Evolutionary conservation across 2,888 invertebrate genomes (phyloP).

Genomic region (Polymixis lichenea): DNA sequence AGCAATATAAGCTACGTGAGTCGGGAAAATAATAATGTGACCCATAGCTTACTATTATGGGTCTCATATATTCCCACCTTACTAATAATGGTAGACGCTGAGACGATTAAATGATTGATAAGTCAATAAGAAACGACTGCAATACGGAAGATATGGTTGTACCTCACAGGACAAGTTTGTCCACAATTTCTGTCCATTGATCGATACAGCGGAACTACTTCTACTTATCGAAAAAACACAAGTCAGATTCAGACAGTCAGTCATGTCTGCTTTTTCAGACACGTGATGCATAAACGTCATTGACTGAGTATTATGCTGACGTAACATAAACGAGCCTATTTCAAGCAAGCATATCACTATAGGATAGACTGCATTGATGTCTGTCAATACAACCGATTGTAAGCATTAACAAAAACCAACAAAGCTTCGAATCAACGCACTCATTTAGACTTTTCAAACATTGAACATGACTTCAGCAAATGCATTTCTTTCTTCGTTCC

Average conservation of each 20-base stretch:
- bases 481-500: conserved; percentile 37
- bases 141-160: not conserved
- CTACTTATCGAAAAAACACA: not conserved
- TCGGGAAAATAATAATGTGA: conserved; percentile 1
- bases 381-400: conserved; percentile 27
- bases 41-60: not conserved
- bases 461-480: conserved; percentile 33
- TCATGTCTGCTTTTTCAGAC: not conserved
- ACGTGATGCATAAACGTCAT: not conserved
- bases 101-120: not conserved
- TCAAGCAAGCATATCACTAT: not conserved
- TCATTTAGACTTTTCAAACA: conserved; percentile 28
- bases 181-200: not conserved
- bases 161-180: not conserved
- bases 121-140: conserved; percentile 1
- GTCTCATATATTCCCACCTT: not conserved
- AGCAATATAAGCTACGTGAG: not conserved
- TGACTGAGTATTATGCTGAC: not conserved
- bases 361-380: conserved; percentile 11
- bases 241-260: not conserved
- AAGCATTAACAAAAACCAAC: conserved; percentile 24
- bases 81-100: not conserved
- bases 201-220: conserved; percentile 1
- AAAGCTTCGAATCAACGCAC: conserved; percentile 17
- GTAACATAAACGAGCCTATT: conserved; percentile 7